Evolutionary conservation across 1,140 invertebrate species (phyloP).

Genomic region (Odontomachus brunneus): DNA sequence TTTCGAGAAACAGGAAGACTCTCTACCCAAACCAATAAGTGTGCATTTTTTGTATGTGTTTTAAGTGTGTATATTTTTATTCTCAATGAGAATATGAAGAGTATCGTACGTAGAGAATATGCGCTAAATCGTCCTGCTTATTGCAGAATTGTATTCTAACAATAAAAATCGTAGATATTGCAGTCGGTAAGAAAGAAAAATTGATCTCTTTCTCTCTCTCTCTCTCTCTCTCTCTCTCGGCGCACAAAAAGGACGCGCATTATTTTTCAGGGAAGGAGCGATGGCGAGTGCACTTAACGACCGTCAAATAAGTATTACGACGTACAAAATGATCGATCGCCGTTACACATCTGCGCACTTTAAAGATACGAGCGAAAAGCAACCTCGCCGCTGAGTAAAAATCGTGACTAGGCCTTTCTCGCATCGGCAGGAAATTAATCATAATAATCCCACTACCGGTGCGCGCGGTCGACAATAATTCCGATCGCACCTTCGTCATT

Average conservation of each 20-base stretch:
- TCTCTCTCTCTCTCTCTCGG: too few species aligned
- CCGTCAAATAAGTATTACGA: conserved; percentile 66
- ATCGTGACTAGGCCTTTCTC: conserved; percentile 83
- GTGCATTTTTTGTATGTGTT: too few species aligned
- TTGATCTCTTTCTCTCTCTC: not conserved
- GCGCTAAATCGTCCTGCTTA: not conserved
- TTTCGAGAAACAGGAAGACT: too few species aligned
- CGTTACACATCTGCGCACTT: conserved; percentile 72
- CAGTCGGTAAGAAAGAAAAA: conserved; percentile 9
- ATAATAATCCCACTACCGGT: conserved; percentile 77
- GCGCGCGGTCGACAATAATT: conserved; percentile 64
- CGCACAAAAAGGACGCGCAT: conserved; percentile 22
- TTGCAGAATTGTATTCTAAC: not conserved
- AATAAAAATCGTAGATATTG: not conserved
- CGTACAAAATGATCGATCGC: conserved; percentile 74
- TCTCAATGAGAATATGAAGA: too few species aligned
- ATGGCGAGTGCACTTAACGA: conserved; percentile 58
- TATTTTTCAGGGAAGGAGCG: conserved; percentile 43
- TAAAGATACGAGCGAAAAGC: conserved; percentile 70
- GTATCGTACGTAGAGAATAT: too few species aligned
- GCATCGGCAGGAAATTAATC: conserved; percentile 84
- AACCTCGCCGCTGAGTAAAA: conserved; percentile 79
- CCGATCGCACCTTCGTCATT: conserved; percentile 69
- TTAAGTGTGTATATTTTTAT: too few species aligned
- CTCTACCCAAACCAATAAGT: too few species aligned